A percentile compares a stretch with the other conserved stretches of the same genome.
Conservation (phyloP, 2,888 invertebrate genomes). For the Melinopterus prodromus region DNA sequence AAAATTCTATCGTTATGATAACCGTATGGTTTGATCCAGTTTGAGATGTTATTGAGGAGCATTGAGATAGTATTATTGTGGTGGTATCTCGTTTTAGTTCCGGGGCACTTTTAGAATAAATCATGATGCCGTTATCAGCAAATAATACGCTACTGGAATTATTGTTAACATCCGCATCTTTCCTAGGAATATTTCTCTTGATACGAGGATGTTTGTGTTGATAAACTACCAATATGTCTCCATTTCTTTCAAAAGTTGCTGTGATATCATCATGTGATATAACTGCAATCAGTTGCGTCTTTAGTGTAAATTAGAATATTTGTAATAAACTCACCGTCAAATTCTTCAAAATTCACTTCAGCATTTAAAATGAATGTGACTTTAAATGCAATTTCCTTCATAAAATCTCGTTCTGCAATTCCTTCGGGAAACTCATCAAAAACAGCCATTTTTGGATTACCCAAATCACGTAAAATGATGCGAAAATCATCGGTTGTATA, state of each 20-base stretch:
- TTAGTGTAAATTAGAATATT: not conserved
- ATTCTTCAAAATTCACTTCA: not conserved
- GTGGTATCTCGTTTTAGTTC: not conserved
- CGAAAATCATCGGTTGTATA: slow-evolving; percentile 54
- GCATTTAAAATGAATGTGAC: not conserved
- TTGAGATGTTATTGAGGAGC: not conserved
- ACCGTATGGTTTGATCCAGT: not conserved
- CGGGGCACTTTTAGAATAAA: not conserved
- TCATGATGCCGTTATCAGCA: not conserved
- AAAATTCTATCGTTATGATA: not conserved
- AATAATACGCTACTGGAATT: not conserved
- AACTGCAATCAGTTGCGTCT: not conserved
- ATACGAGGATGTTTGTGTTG: not conserved
- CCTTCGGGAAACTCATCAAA: slow-evolving; percentile 41
- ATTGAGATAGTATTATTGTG: not conserved
- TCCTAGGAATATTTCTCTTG: not conserved
- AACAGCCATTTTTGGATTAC: slow-evolving; percentile 51
- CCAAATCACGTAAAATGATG: slow-evolving; percentile 47
- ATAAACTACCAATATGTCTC: not conserved
- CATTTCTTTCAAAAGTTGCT: not conserved
- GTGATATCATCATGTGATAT: not conserved
- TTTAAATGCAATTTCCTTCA: not conserved
- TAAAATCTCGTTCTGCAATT: not conserved
- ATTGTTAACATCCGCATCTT: not conserved
- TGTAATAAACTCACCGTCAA: not conserved